A percentile compares a stretch with the other conserved stretches of the same genome.
These are phyloP conservation scores for Stomatorhinus walkeri DNA, from an alignment of 2,797 vertebrate genomes.

Conservation along the genomic window DNA sequence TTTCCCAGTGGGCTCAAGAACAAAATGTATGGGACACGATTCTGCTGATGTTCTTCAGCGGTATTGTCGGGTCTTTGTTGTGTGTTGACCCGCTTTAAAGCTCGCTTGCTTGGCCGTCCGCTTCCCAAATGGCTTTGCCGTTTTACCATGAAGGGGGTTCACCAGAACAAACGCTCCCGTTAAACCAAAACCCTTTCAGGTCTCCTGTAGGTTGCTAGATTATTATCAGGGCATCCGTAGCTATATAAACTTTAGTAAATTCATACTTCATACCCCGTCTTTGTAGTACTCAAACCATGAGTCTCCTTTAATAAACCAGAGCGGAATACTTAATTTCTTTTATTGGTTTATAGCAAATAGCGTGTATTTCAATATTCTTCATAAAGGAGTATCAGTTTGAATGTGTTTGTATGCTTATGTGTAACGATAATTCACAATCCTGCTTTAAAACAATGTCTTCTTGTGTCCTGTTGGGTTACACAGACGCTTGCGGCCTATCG, in stretches of 20 bases:
- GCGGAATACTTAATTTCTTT: conserved; percentile 40
- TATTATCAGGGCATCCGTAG: background rate
- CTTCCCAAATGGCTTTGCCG: conserved; percentile 24
- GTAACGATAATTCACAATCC: conserved; percentile 42
- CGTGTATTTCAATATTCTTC: background rate
- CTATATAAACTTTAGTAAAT: background rate
- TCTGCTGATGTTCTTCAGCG: conserved; percentile 17
- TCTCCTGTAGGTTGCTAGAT: background rate
- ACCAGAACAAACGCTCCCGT: background rate
- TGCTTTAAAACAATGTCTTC: conserved; percentile 57
- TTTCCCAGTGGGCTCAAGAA: background rate
- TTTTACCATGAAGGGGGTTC: background rate
- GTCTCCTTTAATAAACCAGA: conserved; percentile 18
- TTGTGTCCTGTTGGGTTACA: conserved; percentile 33
- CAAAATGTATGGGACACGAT: background rate
- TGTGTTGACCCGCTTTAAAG: conserved; percentile 37
- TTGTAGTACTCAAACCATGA: background rate
- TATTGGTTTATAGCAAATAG: conserved; percentile 34
- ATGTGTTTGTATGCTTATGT: background rate
- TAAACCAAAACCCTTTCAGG: background rate
- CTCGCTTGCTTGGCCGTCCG: conserved; percentile 40
- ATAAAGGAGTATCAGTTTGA: background rate
- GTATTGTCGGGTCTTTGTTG: conserved; percentile 34
- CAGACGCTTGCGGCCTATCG: conserved; percentile 95
- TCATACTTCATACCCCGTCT: background rate